These are phyloP conservation scores for Bubo blakistoni DNA, from an alignment of 2,113 vertebrate species.

Conservation along the genomic window DNA sequence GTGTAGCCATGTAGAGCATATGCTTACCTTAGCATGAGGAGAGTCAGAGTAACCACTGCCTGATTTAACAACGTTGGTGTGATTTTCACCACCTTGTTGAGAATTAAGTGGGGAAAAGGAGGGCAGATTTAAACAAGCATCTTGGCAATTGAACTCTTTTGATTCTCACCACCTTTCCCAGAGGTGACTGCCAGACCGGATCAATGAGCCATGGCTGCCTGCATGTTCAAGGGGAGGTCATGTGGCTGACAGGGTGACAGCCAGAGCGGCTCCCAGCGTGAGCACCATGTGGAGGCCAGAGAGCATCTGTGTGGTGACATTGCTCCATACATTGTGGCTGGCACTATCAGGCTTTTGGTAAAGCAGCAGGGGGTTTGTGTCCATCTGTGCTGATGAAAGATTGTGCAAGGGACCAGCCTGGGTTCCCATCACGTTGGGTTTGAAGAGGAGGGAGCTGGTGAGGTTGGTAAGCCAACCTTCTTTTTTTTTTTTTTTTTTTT, in stretches of 20 bases:
- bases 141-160: neutral
- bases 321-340: neutral
- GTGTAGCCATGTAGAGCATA: neutral
- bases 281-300: neutral
- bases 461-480: neutral
- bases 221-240: accelerated
- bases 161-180: neutral
- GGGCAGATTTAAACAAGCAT: neutral
- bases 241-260: neutral
- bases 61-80: neutral
- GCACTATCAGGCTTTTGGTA: neutral
- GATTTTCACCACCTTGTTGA: neutral
- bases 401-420: neutral
- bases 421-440: neutral
- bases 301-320: neutral
- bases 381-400: neutral
- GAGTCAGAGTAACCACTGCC: neutral
- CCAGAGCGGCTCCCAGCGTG: neutral
- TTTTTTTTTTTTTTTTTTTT: neutral
- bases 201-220: neutral
- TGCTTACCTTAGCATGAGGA: neutral
- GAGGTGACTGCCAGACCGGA: neutral
- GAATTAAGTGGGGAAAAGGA: neutral
- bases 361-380: neutral
- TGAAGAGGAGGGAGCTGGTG: neutral